These are phyloP conservation scores for Schizotus pectinicornis DNA, from an alignment of 2,888 invertebrate genomes.

Conservation along the genomic window DNA sequence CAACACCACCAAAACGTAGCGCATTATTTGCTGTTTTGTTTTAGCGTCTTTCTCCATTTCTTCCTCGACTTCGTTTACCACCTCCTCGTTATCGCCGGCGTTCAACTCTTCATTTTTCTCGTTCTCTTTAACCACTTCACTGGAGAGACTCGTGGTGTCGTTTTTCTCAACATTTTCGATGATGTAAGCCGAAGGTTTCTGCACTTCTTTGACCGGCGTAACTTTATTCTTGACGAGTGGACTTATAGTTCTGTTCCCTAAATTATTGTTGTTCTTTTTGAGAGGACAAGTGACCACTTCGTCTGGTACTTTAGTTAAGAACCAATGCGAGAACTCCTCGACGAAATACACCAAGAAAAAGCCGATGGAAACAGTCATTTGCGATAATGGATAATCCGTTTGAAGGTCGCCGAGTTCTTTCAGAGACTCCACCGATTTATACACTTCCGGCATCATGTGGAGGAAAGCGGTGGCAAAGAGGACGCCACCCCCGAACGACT, in stretches of 20 bases:
- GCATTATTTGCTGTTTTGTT: constrained; percentile 52
- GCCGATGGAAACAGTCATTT: constrained; percentile 61
- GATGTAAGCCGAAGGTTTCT: constrained; percentile 27
- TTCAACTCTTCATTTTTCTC: constrained; percentile 34
- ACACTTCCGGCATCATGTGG: constrained; percentile 65
- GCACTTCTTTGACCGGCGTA: constrained; percentile 35
- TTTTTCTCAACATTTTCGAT: constrained; percentile 21
- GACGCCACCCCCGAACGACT: constrained; percentile 64
- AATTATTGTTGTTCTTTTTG: constrained; percentile 1
- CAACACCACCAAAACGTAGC: constrained; percentile 58
- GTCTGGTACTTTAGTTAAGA: constrained; percentile 46
- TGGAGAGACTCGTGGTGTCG: constrained; percentile 32
- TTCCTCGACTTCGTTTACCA: constrained; percentile 41
- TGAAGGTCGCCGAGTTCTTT: constrained; percentile 45
- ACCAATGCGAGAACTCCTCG: constrained; percentile 61
- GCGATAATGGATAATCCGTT: constrained; percentile 58
- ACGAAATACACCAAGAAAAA: constrained; percentile 64
- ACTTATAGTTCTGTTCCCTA: constrained; percentile 17
- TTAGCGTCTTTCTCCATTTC: constrained; percentile 42
- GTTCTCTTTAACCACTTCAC: constrained; percentile 39
- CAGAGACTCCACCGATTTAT: constrained; percentile 56
- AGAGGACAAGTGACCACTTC: constrained; percentile 24
- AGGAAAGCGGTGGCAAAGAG: constrained; percentile 65
- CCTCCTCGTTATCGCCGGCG: constrained; percentile 29
- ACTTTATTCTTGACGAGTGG: constrained; percentile 33